phyloP scores from a whole-genome alignment of 2,797 vertebrate genomes.

The Xenops minutus region DNA sequence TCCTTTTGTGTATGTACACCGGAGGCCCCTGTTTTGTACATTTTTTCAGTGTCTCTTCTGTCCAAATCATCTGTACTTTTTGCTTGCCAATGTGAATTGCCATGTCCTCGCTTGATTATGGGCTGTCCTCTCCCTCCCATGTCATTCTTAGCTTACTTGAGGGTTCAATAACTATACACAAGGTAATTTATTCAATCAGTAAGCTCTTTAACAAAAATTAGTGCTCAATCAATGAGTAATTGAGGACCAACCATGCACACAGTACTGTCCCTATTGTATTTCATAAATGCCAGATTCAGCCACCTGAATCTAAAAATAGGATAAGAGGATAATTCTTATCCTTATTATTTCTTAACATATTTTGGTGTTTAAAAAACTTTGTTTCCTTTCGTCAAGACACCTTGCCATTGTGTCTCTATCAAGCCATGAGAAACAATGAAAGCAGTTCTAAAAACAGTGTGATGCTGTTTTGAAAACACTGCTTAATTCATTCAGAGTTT shows the following conservation, averaged over 20 bases:
- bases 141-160: not conserved
- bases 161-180: not conserved
- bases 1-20: not conserved
- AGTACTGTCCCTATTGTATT: not conserved
- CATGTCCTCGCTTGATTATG: not conserved
- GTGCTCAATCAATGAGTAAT: not conserved
- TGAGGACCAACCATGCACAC: not conserved
- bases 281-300: not conserved
- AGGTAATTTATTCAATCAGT: not conserved
- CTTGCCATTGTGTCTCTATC: not conserved
- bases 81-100: not conserved
- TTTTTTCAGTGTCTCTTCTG: not conserved
- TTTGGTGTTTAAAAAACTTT: not conserved
- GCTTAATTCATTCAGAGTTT: not conserved
- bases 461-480: not conserved
- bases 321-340: not conserved
- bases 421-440: not conserved
- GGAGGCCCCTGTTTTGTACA: rapidly evolving
- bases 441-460: not conserved
- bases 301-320: not conserved
- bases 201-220: not conserved
- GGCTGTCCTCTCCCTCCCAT: not conserved
- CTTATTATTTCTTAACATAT: not conserved
- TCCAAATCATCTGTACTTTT: not conserved
- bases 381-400: not conserved